Evolutionary conservation across 2,113 vertebrate genomes (phyloP).

Genomic region (Crocuta crocuta): DNA sequence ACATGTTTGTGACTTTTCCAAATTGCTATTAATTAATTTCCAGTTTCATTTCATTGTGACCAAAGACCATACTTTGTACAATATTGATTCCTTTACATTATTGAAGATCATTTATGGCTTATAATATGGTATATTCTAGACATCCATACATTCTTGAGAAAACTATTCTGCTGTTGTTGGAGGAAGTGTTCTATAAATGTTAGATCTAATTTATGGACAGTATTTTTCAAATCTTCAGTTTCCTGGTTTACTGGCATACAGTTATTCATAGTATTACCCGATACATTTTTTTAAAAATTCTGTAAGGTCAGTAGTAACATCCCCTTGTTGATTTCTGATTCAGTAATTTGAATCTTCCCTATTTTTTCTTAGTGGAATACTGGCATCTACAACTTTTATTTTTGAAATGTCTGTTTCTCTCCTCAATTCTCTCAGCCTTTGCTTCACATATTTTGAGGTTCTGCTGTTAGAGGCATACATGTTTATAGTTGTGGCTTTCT

Average conservation of each 20-base stretch:
- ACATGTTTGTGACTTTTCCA: neutral
- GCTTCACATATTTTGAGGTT: neutral
- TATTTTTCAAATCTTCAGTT: neutral
- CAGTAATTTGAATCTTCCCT: neutral
- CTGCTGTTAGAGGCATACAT: neutral
- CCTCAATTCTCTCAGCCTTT: neutral
- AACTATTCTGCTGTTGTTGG: neutral
- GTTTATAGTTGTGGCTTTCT: neutral
- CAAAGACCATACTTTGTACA: neutral
- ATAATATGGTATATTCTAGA: neutral
- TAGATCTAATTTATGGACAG: neutral
- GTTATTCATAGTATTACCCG: neutral
- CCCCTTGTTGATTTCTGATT: neutral
- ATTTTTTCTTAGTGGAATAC: neutral
- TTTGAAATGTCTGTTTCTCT: neutral
- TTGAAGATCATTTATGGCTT: neutral
- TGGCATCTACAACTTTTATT: neutral
- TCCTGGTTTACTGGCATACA: neutral
- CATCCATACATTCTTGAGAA: neutral
- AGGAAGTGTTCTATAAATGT: neutral
- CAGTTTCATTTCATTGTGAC: neutral
- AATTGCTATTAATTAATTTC: conserved; percentile 4
- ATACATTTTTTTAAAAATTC: neutral
- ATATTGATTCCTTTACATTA: neutral
- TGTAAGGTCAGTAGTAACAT: neutral